These are phyloP conservation scores for Lycopodina hypogea DNA, from an alignment of 37 sponge, comb jelly and placozoan species.

Conservation along the genomic window DNA sequence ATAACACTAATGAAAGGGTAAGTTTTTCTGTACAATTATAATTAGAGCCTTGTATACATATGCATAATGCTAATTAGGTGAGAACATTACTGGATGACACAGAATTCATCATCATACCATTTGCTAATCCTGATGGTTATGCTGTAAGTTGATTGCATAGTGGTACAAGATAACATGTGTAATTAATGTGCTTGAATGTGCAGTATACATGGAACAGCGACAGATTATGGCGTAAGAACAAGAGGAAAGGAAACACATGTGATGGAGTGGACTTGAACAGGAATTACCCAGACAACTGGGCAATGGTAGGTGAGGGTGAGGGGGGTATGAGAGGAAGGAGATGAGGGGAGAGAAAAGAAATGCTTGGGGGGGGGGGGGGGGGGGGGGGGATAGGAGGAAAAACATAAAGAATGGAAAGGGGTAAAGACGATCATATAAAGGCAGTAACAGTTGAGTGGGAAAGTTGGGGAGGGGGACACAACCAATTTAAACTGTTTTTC, in stretches of 20 bases:
- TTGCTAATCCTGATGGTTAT: constrained; percentile 95
- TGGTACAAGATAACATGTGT: constrained; percentile 43
- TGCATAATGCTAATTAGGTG: constrained; percentile 7
- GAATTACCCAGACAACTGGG: constrained; percentile 51
- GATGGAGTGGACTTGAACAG: constrained; percentile 84
- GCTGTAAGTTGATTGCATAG: constrained; percentile 31
- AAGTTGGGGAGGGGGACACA: too few species aligned
- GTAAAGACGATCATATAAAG: too few species aligned
- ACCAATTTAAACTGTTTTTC: too few species aligned
- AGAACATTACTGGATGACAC: constrained; percentile 28
- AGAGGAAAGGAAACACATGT: constrained; percentile 33
- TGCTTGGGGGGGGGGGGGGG: too few species aligned
- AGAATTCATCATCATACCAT: constrained; percentile 77
- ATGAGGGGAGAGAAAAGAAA: too few species aligned
- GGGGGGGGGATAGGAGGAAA: too few species aligned
- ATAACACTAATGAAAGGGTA: constrained; percentile 42
- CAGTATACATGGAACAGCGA: constrained; percentile 70
- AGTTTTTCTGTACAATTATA: background rate
- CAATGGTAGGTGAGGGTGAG: background rate
- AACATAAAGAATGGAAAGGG: too few species aligned
- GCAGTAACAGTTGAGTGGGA: too few species aligned
- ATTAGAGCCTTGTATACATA: too few species aligned
- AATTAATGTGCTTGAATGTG: constrained; percentile 68
- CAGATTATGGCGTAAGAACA: constrained; percentile 83
- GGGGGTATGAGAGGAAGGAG: too few species aligned